A percentile compares a stretch with the other conserved stretches of the same genome.
These are phyloP conservation scores for Apamea epomidion DNA, from an alignment of 2,888 invertebrate genomes.

Conservation along the genomic window DNA sequence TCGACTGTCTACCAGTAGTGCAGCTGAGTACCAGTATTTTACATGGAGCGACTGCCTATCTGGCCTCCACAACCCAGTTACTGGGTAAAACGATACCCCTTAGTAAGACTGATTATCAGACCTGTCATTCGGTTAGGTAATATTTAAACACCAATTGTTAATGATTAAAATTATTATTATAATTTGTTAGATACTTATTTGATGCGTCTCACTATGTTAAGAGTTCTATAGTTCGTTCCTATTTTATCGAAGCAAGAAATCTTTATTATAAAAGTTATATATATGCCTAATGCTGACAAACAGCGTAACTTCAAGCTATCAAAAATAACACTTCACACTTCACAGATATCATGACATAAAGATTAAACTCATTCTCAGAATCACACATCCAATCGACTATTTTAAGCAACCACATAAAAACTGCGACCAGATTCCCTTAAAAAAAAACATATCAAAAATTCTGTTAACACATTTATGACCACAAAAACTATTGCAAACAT, in stretches of 20 bases:
- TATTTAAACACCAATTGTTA: neutral
- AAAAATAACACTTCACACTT: neutral
- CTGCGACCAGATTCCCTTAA: constrained; percentile 9
- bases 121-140: neutral
- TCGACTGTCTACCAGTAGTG: too few species aligned
- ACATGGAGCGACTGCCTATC: too few species aligned
- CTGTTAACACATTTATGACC: constrained; percentile 53
- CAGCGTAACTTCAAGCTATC: neutral
- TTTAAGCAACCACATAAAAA: constrained; percentile 10
- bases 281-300: neutral
- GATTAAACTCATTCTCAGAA: constrained; percentile 25
- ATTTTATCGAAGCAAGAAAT: neutral
- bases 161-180: too few species aligned
- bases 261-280: neutral
- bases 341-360: neutral
- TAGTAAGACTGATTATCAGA: too few species aligned
- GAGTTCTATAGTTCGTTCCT: neutral
- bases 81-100: too few species aligned
- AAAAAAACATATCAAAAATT: constrained; percentile 43
- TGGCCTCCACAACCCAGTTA: too few species aligned
- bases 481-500: constrained; percentile 37
- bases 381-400: constrained; percentile 1
- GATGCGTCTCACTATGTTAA: neutral
- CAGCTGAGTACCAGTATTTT: too few species aligned
- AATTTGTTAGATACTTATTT: neutral